Evolutionary conservation across 2,113 vertebrate genomes (phyloP).

Genomic region (Recurvirostra avosetta): DNA sequence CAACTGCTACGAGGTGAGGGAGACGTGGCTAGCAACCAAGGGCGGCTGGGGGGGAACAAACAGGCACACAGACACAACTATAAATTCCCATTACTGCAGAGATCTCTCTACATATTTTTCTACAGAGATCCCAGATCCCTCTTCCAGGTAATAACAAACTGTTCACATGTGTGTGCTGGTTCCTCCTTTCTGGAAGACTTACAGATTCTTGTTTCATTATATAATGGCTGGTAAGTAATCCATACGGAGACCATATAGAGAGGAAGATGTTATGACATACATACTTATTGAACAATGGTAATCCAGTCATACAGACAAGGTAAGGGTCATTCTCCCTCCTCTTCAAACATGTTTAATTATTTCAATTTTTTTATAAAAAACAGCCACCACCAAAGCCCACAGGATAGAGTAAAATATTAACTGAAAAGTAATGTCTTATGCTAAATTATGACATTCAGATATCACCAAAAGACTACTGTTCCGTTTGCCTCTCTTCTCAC

Average conservation of each 20-base stretch:
- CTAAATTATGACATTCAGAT: not conserved
- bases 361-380: not conserved
- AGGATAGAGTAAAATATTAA: not conserved
- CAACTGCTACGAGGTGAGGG: not conserved
- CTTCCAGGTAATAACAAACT: not conserved
- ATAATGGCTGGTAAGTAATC: not conserved
- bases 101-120: not conserved
- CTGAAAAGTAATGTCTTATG: not conserved
- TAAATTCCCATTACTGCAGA: not conserved
- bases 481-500: not conserved
- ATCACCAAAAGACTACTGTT: not conserved
- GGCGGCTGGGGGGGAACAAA: not conserved
- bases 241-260: not conserved
- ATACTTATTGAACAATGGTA: not conserved
- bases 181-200: not conserved
- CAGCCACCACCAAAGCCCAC: not conserved
- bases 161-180: not conserved
- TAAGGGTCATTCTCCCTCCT: not conserved
- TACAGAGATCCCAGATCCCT: not conserved
- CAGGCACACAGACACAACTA: accelerated
- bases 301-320: not conserved
- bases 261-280: not conserved
- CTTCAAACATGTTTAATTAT: not conserved
- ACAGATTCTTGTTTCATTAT: not conserved
- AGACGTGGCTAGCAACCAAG: not conserved